Evolutionary conservation across 1,140 invertebrate species (phyloP).

Genomic region (Leguminivora glycinivorella): DNA sequence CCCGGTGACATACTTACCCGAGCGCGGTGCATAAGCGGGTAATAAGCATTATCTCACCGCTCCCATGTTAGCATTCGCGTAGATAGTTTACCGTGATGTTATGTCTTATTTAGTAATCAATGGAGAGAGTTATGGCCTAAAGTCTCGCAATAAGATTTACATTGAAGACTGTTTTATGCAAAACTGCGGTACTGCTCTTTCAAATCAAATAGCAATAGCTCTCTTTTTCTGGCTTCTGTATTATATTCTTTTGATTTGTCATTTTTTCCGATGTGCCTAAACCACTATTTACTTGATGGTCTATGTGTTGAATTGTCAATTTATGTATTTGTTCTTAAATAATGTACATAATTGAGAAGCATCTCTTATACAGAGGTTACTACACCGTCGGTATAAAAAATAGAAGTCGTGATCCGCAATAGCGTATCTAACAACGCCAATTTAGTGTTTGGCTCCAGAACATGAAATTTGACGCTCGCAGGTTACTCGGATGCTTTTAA

Average conservation of each 20-base stretch:
- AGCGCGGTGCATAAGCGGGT: slow-evolving; percentile 13
- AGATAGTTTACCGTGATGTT: background rate
- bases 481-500: slow-evolving; percentile 8
- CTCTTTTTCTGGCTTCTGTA: no score
- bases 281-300: no score
- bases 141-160: background rate
- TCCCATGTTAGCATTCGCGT: slow-evolving; percentile 18
- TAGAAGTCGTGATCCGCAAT: background rate
- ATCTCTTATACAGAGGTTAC: no score
- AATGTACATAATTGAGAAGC: no score
- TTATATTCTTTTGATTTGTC: no score
- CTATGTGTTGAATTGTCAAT: no score
- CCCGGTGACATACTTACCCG: slow-evolving; percentile 20
- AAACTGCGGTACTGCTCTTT: no score
- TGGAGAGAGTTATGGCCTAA: background rate
- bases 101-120: slow-evolving; percentile 9
- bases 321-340: no score
- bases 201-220: no score
- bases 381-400: background rate
- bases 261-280: no score
- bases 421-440: slow-evolving; percentile 14
- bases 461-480: slow-evolving; percentile 10
- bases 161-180: no score
- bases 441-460: background rate
- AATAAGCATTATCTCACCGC: slow-evolving; percentile 23